Percentiles rank a stretch among this genome's conserved stretches.
Evolutionary conservation across 2,113 vertebrate species (phyloP).

Genomic region (Gambusia holbrooki): DNA sequence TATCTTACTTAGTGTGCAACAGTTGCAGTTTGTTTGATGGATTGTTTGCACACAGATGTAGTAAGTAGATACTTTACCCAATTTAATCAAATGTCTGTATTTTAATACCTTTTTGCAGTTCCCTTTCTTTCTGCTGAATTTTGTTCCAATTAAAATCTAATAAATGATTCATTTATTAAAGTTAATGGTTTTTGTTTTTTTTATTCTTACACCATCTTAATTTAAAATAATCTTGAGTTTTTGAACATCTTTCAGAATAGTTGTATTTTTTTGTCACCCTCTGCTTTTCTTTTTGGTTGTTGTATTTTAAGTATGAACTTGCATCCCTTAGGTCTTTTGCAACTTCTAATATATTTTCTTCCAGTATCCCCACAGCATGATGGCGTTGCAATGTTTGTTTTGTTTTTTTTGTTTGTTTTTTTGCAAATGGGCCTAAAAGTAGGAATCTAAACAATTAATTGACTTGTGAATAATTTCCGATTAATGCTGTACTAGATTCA

Average conservation of each 20-base stretch:
- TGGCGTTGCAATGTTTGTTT: no score
- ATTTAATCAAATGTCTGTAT: constrained; percentile 56
- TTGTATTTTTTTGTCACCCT: not conserved
- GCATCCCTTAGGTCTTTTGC: no score
- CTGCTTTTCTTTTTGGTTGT: no score
- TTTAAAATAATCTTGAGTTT: not conserved
- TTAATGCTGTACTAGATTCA: no score
- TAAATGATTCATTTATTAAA: constrained; percentile 53
- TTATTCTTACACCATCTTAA: no score
- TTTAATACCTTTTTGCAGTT: constrained; percentile 57
- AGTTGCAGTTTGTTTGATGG: constrained; percentile 34
- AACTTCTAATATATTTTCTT: no score
- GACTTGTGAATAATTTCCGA: no score
- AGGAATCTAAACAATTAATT: no score
- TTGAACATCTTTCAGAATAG: not conserved
- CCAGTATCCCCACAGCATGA: no score
- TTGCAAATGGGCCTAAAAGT: no score
- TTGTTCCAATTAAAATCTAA: constrained; percentile 58
- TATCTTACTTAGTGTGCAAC: constrained; percentile 14
- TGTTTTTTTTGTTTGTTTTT: no score
- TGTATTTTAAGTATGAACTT: no score
- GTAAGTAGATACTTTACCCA: constrained; percentile 27
- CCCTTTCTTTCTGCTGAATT: constrained; percentile 49
- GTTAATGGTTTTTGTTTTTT: not conserved
- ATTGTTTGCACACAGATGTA: constrained; percentile 50